Evolutionary conservation across 2,888 invertebrate species (phyloP).

Genomic region (Tipula helvola): DNA sequence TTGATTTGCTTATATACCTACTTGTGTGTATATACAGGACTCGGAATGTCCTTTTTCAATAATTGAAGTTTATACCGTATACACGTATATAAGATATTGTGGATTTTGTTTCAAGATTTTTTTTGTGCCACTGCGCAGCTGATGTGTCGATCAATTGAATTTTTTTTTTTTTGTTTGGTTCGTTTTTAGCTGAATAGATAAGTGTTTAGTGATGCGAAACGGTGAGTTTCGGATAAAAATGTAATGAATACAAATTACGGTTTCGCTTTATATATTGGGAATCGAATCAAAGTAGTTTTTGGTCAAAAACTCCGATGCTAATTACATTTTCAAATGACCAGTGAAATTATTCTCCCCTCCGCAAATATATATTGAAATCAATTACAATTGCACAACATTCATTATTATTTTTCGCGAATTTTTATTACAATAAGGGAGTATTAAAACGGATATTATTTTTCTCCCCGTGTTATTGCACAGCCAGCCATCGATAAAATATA

Average conservation of each 20-base stretch:
- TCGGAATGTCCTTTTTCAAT: neutral
- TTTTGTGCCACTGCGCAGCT: neutral
- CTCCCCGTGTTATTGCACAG: neutral
- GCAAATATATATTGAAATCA: neutral
- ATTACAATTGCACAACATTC: neutral
- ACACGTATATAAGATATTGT: neutral
- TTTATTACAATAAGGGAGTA: neutral
- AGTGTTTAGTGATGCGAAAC: neutral
- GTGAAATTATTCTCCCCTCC: neutral
- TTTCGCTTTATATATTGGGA: neutral
- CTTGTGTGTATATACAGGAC: neutral
- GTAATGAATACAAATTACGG: slow-evolving; percentile 4
- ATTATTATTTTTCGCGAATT: neutral
- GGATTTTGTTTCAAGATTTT: neutral
- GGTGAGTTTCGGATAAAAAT: neutral
- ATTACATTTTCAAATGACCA: neutral
- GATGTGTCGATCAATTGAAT: neutral
- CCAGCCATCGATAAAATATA: neutral
- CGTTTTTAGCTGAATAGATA: neutral
- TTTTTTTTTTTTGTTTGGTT: neutral
- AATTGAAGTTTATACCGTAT: neutral
- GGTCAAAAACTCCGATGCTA: neutral
- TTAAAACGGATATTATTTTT: neutral
- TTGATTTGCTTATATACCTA: neutral
- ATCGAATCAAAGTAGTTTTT: neutral